Conservation (phyloP, 2,797 vertebrate genomes). For the Philypnodon macrostomus region DNA sequence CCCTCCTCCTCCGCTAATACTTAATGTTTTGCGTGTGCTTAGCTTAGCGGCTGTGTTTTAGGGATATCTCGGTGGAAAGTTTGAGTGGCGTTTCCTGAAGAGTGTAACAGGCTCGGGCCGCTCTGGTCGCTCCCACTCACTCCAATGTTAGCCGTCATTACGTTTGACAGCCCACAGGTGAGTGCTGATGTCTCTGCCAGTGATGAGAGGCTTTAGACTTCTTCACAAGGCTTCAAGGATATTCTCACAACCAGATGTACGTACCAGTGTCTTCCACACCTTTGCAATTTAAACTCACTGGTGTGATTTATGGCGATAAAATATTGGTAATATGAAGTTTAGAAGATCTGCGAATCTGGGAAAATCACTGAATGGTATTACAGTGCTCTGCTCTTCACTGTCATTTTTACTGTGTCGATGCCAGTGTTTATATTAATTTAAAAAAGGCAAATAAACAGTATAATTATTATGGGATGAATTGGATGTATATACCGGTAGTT, state of each 20-base stretch:
- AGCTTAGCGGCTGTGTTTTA: conserved; percentile 30
- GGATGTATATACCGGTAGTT: too few species aligned
- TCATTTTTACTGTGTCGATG: too few species aligned
- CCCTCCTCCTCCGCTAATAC: conserved; percentile 21
- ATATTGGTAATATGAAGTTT: too few species aligned
- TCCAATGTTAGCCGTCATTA: conserved; percentile 59
- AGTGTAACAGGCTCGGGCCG: conserved; percentile 23
- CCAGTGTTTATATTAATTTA: too few species aligned
- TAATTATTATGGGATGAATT: too few species aligned
- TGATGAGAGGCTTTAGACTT: conserved; percentile 39
- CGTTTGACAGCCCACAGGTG: conserved; percentile 59
- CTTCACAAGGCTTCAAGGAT: conserved; percentile 19
- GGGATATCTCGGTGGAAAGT: conserved; percentile 48
- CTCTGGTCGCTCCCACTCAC: conserved; percentile 44
- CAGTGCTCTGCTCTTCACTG: too few species aligned
- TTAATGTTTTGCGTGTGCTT: conserved; percentile 18
- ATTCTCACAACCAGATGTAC: background rate
- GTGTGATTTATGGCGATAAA: too few species aligned
- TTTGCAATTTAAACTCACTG: too few species aligned
- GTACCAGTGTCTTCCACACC: too few species aligned
- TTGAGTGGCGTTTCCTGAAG: conserved; percentile 31
- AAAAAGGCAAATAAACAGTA: too few species aligned
- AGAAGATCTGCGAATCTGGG: too few species aligned
- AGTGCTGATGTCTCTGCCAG: conserved; percentile 48
- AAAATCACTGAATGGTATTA: too few species aligned